Base-by-base conservation (phyloP, 2,113 vertebrate genomes). In the Lampris incognitus region DNA sequence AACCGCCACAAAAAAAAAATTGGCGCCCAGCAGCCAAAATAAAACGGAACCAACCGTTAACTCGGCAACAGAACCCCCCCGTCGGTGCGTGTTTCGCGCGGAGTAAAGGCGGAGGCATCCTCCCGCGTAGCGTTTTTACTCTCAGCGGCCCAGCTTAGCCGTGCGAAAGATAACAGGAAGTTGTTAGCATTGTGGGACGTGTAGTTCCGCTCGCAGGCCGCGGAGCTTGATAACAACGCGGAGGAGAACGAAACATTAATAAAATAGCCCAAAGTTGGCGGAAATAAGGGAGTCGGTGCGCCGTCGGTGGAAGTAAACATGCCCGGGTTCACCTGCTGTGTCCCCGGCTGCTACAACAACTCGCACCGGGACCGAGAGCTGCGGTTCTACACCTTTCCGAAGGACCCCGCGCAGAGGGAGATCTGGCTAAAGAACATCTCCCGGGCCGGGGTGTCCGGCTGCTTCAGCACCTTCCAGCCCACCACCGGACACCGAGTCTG, bases 381-480 rank as follows among this genome's bases (percentile, higher is more conserved):
- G 87, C 96, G 97, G 79, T 99, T 99, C 92, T 99, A 98, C 93
- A 98, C 97, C 62, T 99, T 99, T 88, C 97, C 97, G 13, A 99
- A 99, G 93, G 97, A 98, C 88, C 90, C 93, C 71, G 92, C 95
- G 90, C 94, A 97, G 82, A 91, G 97, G 74, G 96, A 97, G 88
- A 94, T 95, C 69, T 99, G 97, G 97, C 95, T 99, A 78, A 96
- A 97, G 95, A 99, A 98, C 91, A 97, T 98, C 90, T 98, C 97
- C 68, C 95, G 97, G 80, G 96, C 97, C 72, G 97, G 97, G 84
- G 97, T 98, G 86, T 97, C 96, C 89, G 97, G 97, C 85, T 99
- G 97, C 89, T 99, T 99, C 92, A 98, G 96, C 91, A 98, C 97
- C 87, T 99, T 99, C 89, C 96, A 98, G 86, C 97, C 97, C 93